phyloP scores from a whole-genome alignment of 2,113 vertebrate species.

The Phocoena phocoena region DNA sequence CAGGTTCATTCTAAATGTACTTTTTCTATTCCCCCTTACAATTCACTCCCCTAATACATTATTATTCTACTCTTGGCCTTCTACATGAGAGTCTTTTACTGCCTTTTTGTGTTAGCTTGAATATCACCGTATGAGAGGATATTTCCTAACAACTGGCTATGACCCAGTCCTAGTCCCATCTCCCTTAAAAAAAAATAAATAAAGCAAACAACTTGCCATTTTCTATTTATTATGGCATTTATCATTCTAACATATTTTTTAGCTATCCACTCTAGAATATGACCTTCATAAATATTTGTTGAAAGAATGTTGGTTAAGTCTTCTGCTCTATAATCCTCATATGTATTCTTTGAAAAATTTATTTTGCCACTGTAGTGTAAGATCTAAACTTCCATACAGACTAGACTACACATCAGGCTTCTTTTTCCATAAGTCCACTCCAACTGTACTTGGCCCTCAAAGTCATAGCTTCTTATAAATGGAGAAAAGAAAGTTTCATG shows the following conservation, averaged over 20 bases:
- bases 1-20: neutral
- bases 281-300: neutral
- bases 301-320: neutral
- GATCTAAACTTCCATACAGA: neutral
- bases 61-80: neutral
- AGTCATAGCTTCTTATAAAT: neutral
- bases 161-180: neutral
- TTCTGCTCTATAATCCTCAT: neutral
- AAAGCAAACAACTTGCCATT: neutral
- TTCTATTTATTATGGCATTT: neutral
- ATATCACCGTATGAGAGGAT: neutral
- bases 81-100: neutral
- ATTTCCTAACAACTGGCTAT: neutral
- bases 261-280: neutral
- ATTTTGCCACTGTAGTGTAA: neutral
- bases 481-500: neutral
- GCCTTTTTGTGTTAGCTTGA: neutral
- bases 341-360: neutral
- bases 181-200: neutral
- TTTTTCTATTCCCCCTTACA: neutral
- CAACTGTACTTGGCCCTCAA: neutral
- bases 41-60: neutral
- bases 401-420: neutral
- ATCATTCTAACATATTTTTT: neutral
- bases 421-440: neutral